Evolutionary conservation across 2,888 invertebrate species (phyloP).

Genomic region (Drosophila eohydei): DNA sequence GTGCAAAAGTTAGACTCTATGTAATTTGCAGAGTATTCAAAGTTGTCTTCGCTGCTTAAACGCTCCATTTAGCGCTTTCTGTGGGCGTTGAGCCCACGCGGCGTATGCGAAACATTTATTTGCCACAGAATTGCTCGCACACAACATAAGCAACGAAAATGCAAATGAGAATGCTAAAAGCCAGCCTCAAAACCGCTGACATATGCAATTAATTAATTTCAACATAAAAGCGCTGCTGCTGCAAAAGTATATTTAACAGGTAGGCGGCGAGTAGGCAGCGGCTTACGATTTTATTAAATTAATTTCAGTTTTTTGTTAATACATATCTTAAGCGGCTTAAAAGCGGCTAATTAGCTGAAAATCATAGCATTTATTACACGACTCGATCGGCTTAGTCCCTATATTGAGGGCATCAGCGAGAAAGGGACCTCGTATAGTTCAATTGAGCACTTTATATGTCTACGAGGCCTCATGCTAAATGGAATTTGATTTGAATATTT

Average conservation of each 20-base stretch:
- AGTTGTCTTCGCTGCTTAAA: neutral
- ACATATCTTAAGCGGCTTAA: slow-evolving; percentile 60
- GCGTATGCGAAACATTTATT: slow-evolving; percentile 51
- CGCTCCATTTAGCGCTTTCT: neutral
- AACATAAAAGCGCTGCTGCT: slow-evolving; percentile 57
- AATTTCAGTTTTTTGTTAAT: slow-evolving; percentile 20
- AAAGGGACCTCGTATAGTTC: neutral
- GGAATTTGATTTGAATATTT: slow-evolving; percentile 29
- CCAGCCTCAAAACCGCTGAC: slow-evolving; percentile 68
- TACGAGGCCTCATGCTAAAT: slow-evolving; percentile 2
- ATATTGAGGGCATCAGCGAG: slow-evolving; percentile 7
- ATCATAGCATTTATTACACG: slow-evolving; percentile 29
- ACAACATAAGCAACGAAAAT: slow-evolving; percentile 44
- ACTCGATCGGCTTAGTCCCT: neutral
- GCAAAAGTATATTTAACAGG: slow-evolving; percentile 46
- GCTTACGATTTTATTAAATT: slow-evolving; percentile 31
- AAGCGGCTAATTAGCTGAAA: slow-evolving; percentile 61
- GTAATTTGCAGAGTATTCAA: slow-evolving; percentile 19
- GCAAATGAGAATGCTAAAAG: slow-evolving; percentile 52
- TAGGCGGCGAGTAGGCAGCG: neutral
- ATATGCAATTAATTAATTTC: slow-evolving; percentile 77
- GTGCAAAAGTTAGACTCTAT: neutral
- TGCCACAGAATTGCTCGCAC: slow-evolving; percentile 38
- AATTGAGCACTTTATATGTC: slow-evolving; percentile 8
- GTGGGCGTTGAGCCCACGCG: slow-evolving; percentile 10